These are phyloP conservation scores for Epistrophella euchroma DNA, from an alignment of 2,888 invertebrate species.

Conservation along the genomic window DNA sequence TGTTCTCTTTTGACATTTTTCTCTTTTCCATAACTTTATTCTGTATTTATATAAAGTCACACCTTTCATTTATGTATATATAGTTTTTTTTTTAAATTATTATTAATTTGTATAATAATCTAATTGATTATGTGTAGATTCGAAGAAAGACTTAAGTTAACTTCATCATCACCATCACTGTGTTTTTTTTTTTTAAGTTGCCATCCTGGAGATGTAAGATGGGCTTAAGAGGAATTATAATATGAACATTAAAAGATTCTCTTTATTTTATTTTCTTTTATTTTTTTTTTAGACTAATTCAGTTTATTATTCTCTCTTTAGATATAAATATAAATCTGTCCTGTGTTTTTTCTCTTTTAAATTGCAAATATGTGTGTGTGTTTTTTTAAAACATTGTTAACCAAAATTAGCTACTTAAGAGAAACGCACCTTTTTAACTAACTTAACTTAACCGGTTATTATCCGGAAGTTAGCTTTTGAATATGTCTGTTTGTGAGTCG, in stretches of 20 bases:
- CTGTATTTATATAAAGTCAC: constrained; percentile 10
- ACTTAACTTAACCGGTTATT: constrained; percentile 15
- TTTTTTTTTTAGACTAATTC: constrained; percentile 62
- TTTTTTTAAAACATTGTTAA: constrained; percentile 67
- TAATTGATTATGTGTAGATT: constrained; percentile 56
- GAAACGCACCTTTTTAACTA: constrained; percentile 14
- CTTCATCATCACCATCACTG: constrained; percentile 35
- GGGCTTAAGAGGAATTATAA: constrained; percentile 35
- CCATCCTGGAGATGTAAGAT: not conserved
- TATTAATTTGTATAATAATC: constrained; percentile 35
- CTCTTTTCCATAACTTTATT: not conserved
- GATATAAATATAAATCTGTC: constrained; percentile 79
- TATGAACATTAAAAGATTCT: constrained; percentile 33
- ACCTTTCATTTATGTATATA: constrained; percentile 20
- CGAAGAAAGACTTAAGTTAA: constrained; percentile 63
- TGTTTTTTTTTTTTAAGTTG: not conserved
- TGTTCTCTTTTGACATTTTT: constrained; percentile 26
- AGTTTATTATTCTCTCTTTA: constrained; percentile 78
- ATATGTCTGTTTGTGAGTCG: constrained; percentile 84
- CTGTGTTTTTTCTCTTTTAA: constrained; percentile 47
- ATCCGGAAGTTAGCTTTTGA: constrained; percentile 84
- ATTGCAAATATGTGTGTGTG: constrained; percentile 78
- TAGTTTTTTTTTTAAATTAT: constrained; percentile 9
- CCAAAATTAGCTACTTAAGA: constrained; percentile 41
- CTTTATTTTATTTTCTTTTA: constrained; percentile 40